Percentiles rank a stretch among this genome's conserved stretches.
These are phyloP conservation scores for Drosophila mojavensis DNA, from an alignment of 1,140 invertebrate species.

Conservation along the genomic window DNA sequence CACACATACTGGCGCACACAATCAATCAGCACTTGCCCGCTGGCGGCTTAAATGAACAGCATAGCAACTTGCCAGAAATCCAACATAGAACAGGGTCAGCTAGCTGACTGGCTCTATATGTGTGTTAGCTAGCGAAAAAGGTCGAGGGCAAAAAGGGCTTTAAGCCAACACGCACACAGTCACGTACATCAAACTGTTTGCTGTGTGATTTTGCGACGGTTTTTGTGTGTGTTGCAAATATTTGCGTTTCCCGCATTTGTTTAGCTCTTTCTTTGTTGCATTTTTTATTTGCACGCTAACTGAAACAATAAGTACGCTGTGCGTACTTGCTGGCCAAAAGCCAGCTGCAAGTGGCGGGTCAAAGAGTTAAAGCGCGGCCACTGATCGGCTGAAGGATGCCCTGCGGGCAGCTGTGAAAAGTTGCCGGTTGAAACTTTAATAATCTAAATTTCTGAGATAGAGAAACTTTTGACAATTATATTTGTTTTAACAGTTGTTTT, in stretches of 20 bases:
- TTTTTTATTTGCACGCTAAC: conserved; percentile 21
- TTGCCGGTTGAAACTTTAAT: too few species aligned
- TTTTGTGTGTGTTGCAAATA: conserved; percentile 51
- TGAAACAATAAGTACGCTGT: conserved; percentile 13
- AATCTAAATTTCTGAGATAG: too few species aligned
- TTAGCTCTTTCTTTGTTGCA: conserved; percentile 33
- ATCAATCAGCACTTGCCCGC: conserved; percentile 36
- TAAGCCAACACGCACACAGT: conserved; percentile 20
- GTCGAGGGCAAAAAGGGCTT: conserved; percentile 64
- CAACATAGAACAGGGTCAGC: conserved; percentile 24
- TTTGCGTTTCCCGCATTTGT: conserved; percentile 48
- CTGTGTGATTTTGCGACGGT: conserved; percentile 34
- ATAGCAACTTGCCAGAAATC: conserved; percentile 36
- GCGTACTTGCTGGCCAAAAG: background rate
- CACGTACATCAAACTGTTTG: conserved; percentile 40
- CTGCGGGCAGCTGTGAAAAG: too few species aligned
- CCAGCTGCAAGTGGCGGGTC: conserved; percentile 7
- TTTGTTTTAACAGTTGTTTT: too few species aligned
- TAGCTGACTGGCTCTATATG: conserved; percentile 9
- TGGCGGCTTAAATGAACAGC: conserved; percentile 42
- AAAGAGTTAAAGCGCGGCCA: background rate
- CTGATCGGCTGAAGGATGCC: background rate
- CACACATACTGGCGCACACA: conserved; percentile 15
- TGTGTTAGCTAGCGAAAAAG: conserved; percentile 35
- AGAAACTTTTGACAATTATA: too few species aligned